Percentiles rank a stretch among this genome's conserved stretches.
Conservation (phyloP, 1,140 invertebrate species). For the Dufourea novaeangliae region DNA sequence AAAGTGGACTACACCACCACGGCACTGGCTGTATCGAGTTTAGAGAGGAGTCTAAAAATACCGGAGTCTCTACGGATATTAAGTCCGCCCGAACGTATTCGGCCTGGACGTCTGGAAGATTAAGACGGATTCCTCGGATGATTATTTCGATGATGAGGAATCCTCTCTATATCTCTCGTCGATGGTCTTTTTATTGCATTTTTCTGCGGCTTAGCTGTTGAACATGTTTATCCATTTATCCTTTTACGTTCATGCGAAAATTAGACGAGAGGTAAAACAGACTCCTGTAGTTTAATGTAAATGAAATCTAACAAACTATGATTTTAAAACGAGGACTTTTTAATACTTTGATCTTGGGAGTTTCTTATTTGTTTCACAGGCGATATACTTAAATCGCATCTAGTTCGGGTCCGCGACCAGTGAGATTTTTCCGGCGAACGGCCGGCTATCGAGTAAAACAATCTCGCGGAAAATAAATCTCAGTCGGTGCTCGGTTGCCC, state of each 20-base stretch:
- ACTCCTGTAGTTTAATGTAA: no score
- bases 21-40: constrained; percentile 42
- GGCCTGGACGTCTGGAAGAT: not conserved
- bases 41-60: constrained; percentile 35
- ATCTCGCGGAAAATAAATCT: constrained; percentile 40
- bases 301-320: no score
- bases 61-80: not conserved
- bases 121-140: constrained; percentile 21
- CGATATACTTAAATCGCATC: not conserved
- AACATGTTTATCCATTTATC: no score
- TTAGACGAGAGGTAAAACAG: no score
- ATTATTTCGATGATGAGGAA: constrained; percentile 11
- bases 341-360: no score
- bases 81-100: not conserved
- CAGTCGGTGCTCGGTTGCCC: not conserved
- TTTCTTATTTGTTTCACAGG: not conserved
- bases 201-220: not conserved
- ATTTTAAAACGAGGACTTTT: no score
- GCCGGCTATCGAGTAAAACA: constrained; percentile 12
- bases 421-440: constrained; percentile 1
- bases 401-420: not conserved
- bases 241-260: no score
- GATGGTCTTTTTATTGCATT: not conserved
- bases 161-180: not conserved
- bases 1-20: constrained; percentile 35